Base-by-base conservation (phyloP, 2,888 invertebrate genomes). In the Horisme vitalbata region DNA sequence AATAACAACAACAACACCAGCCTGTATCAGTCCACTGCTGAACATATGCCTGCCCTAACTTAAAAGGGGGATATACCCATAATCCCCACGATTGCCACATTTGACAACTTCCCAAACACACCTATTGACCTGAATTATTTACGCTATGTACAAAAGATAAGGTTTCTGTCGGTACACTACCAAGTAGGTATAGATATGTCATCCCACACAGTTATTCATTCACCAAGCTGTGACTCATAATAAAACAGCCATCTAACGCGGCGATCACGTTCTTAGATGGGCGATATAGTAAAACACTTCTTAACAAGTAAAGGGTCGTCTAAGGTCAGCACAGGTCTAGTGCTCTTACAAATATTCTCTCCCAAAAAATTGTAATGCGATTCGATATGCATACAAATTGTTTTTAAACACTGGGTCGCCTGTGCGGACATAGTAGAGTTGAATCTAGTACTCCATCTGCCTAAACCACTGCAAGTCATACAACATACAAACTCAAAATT, bases 301-400 rank as follows among this genome's bases (percentile, higher is more conserved):
- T 51, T 43, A 46, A 45, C 30, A 51, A 31, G 41, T 30, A 46
- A 41, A 36, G 34, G 37, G 41, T 41, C 27, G 11, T 3, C 23
- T 33, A 27, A 44, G 38, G 39, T 49, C 44, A 39, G 11, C 15
- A 23, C 4, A 33, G 28, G 39, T 45, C 10, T 32, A 38, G 23
- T 7, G 20, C 28, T 14, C 33, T 9, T 34, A 38, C 37, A 30
- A 37, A 43, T 33, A 18, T 18, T 35, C 28, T 30, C 31, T 36
- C 26, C 15, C 24, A 38, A 48, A 38, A 46, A 39, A 31, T 11
- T n/a, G 18, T 23, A 43, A 38, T 21, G 18, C 38, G 39, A 39
- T 35, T 46, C 49, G 32, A 55, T 57, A 51, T 49, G 59, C 57
- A 59, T 59, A 55, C 59, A 55, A 57, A 59, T 55, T 31, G 41